Evolutionary conservation across 2,113 vertebrate genomes (phyloP), one percentile per base, ranked within the genome.

Genomic region (Eulemur rufifrons): DNA sequence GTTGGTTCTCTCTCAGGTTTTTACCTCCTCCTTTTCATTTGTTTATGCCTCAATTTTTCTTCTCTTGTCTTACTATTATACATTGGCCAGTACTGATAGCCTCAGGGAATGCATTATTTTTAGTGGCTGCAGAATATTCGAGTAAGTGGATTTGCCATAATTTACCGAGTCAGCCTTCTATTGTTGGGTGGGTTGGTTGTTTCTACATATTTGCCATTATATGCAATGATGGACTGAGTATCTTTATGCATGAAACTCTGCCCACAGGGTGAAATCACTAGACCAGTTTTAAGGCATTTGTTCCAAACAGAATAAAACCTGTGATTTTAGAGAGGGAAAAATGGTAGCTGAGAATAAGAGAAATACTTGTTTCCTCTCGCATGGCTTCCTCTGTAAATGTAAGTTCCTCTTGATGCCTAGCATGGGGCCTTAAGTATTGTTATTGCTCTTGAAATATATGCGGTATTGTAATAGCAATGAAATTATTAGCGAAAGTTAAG

Each of bases 201-300:
- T 80, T 89, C 83, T 86, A 25, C 3, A 17, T 34, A 20, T 66
- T 87, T 82, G 54, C 47, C 42, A 8, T 25, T 52, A 37, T 0
- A 54, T 13, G 3, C 14, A 45, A 6, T 0, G 3, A 39, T 77
- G 50, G 2, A 0, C n/a, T n/a, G 11, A 47, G 39, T 29, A 76
- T 69, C 6, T 18, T 68, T 50, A 29, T 4, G 15, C 6, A 18
- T 1, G 15, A 52, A 34, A 14, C 73, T 88, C 74, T 54, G 37
- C 11, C 74, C 32, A 78, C 8, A 17, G 52, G 25, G 37, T 37
- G 29, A 37, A 71, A 64, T 94, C 56, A 8, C 50, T 61, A 68
- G 25, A 47, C 10, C 8, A 34, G 6, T 25, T 64, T 86, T 34
- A 84, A 87, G 74, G 9, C 20, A 10, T 2, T 82, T 85, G 39